phyloP scores from a whole-genome alignment of 2,113 vertebrate genomes.

The Aplodontia rufa region DNA sequence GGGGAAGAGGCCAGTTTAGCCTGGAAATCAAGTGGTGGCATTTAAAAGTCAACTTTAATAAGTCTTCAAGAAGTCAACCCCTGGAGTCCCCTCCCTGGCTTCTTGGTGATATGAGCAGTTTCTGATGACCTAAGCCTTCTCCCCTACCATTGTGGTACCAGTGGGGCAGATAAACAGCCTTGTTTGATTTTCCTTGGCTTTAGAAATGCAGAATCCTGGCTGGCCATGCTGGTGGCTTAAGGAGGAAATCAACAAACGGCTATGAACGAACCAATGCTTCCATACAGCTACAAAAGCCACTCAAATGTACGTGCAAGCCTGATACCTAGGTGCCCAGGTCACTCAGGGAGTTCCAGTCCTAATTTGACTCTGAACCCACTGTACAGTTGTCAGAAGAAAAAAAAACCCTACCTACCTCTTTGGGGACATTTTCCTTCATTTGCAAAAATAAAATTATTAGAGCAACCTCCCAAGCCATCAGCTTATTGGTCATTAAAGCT shows the following conservation, averaged over 20 bases:
- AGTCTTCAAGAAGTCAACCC: not conserved
- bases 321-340: not conserved
- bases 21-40: not conserved
- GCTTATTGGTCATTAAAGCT: conserved; percentile 30
- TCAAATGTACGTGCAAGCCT: not conserved
- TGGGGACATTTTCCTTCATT: conserved; percentile 39
- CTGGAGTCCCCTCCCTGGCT: too few relatives aligned
- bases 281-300: too few relatives aligned
- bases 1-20: not conserved
- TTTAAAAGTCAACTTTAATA: not conserved
- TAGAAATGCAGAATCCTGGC: not conserved
- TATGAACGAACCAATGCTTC: not conserved
- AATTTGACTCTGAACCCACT: not conserved
- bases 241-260: not conserved
- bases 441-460: conserved; percentile 50
- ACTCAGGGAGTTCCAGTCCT: not conserved
- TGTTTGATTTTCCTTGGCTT: not conserved
- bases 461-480: conserved; percentile 34
- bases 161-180: not conserved
- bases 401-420: not conserved
- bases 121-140: not conserved
- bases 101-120: not conserved
- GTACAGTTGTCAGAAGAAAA: not conserved
- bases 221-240: not conserved
- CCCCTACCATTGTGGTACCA: not conserved